Conservation (phyloP, 2,888 invertebrate species). For the Corythucha ciliata region DNA sequence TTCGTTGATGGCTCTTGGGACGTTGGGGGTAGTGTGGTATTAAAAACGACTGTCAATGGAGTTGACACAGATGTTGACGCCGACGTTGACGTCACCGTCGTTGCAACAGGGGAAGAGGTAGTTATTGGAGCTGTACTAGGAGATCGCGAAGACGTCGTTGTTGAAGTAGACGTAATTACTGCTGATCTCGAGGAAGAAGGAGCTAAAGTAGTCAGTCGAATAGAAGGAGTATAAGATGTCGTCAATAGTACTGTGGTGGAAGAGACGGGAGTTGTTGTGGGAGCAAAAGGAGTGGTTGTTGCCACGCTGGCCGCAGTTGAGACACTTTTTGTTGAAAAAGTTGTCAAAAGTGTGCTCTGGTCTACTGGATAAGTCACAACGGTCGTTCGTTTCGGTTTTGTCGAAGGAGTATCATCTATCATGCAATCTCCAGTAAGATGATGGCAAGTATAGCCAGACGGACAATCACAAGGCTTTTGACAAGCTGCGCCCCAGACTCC, state of each 20-base stretch:
- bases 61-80: background rate
- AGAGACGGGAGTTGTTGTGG: constrained; percentile 1
- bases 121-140: constrained; percentile 5
- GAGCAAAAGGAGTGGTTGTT: constrained; percentile 8
- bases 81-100: background rate
- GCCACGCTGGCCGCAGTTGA: background rate
- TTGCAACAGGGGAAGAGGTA: background rate
- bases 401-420: constrained; percentile 26
- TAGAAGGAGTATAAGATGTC: too few relatives aligned
- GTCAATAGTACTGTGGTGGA: too few relatives aligned
- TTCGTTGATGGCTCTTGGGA: constrained; percentile 6
- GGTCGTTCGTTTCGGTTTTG: constrained; percentile 24
- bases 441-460: constrained; percentile 32
- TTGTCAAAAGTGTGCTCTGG: background rate
- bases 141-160: background rate
- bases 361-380: background rate
- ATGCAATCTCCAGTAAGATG: constrained; percentile 33
- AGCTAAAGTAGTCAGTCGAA: too few relatives aligned
- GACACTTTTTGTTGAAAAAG: constrained; percentile 1
- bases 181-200: too few relatives aligned
- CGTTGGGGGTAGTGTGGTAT: constrained; percentile 5
- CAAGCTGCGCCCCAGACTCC: constrained; percentile 33
- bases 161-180: constrained; percentile 10
- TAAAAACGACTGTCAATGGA: background rate
- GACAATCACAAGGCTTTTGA: constrained; percentile 29